These are phyloP conservation scores for Periophthalmodon schlosseri DNA, from an alignment of 2,113 vertebrate species.

Conservation along the genomic window DNA sequence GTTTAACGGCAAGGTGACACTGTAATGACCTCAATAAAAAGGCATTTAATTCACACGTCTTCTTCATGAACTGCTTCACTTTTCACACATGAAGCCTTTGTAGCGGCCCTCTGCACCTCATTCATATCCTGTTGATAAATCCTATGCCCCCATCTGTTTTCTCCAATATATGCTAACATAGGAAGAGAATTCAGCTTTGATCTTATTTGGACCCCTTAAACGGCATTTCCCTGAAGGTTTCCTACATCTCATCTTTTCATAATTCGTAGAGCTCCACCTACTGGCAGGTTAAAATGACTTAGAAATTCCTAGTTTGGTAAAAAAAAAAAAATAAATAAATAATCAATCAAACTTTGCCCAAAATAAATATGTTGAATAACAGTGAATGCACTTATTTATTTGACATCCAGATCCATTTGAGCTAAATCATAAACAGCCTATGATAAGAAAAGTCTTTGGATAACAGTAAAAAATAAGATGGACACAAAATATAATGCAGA, in stretches of 20 bases:
- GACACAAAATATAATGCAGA: conserved; percentile 46
- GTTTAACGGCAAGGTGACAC: conserved; percentile 65
- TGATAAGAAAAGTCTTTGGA: conserved; percentile 57
- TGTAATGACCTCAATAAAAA: conserved; percentile 74
- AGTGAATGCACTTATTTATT: conserved; percentile 64
- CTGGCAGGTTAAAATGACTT: conserved; percentile 30
- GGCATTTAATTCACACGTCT: conserved; percentile 68
- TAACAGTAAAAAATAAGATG: conserved; percentile 54
- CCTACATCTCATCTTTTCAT: neutral
- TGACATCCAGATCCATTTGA: conserved; percentile 57
- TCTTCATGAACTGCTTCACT: conserved; percentile 51
- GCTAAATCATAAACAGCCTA: conserved; percentile 62
- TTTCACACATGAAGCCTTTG: conserved; percentile 65
- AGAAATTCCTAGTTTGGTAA: neutral
- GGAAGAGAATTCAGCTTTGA: conserved; percentile 53
- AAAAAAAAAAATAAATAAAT: conserved; percentile 31
- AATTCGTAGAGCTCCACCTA: conserved; percentile 54
- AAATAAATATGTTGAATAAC: conserved; percentile 40
- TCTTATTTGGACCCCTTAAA: conserved; percentile 30
- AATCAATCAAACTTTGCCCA: neutral
- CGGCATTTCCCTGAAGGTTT: neutral
- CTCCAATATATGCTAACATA: conserved; percentile 22
- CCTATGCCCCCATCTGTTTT: conserved; percentile 33
- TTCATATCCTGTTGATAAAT: conserved; percentile 70
- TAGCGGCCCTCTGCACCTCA: conserved; percentile 37